These are phyloP conservation scores for Molothrus aeneus DNA, from an alignment of 2,797 vertebrate genomes.

Conservation along the genomic window DNA sequence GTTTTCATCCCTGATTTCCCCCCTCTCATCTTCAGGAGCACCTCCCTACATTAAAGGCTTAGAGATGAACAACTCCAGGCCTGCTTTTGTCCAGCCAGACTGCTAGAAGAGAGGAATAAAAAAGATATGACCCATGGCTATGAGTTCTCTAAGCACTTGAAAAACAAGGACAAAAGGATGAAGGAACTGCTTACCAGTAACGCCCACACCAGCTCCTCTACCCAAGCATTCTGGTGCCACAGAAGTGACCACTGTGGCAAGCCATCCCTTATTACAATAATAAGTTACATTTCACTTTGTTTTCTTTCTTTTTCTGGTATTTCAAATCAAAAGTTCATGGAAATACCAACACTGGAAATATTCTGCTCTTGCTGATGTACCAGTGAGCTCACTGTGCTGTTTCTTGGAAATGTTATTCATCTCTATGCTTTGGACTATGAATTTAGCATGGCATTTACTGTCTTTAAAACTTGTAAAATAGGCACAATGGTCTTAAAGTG, in stretches of 20 bases:
- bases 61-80: background rate
- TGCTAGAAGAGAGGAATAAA: background rate
- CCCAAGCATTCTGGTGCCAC: background rate
- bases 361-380: constrained; percentile 21
- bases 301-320: constrained; percentile 46
- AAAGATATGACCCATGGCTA: background rate
- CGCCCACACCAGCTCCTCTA: constrained; percentile 11
- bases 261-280: constrained; percentile 23
- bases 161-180: constrained; percentile 49
- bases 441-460: constrained; percentile 34
- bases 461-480: constrained; percentile 16
- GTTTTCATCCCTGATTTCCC: background rate
- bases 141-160: background rate
- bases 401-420: constrained; percentile 53
- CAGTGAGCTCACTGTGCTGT: background rate
- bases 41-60: background rate
- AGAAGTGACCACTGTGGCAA: background rate
- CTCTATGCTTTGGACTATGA: background rate
- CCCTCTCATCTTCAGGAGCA: background rate
- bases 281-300: constrained; percentile 34
- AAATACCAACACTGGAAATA: constrained; percentile 35
- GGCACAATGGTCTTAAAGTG: background rate
- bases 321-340: background rate
- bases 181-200: constrained; percentile 11
- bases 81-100: background rate